phyloP scores from a whole-genome alignment of 2,797 vertebrate species.

The Silurus aristotelis region DNA sequence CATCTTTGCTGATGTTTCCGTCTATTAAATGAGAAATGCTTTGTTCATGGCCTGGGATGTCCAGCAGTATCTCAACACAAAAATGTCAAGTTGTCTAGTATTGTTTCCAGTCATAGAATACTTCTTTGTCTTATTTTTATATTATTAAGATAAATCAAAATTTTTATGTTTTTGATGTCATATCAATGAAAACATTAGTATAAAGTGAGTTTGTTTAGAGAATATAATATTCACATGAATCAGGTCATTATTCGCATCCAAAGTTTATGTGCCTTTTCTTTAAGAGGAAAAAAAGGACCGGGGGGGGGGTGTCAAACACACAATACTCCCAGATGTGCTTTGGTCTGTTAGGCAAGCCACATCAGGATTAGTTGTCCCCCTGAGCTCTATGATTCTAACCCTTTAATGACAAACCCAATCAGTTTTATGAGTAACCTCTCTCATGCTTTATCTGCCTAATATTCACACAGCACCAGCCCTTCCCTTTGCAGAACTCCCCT shows the following conservation, averaged over 20 bases:
- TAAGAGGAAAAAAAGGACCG: background rate
- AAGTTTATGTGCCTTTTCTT: background rate
- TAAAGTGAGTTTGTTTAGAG: background rate
- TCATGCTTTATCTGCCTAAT: slow-evolving; percentile 39
- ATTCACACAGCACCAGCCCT: slow-evolving; percentile 21
- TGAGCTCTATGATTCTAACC: slow-evolving; percentile 66
- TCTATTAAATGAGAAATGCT: slow-evolving; percentile 6
- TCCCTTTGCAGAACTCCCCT: slow-evolving; percentile 25
- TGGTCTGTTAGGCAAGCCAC: slow-evolving; percentile 46
- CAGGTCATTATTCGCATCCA: background rate
- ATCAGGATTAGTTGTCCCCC: slow-evolving; percentile 60
- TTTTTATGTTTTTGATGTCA: too few species aligned
- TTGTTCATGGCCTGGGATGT: slow-evolving; percentile 4
- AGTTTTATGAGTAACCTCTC: slow-evolving; percentile 54
- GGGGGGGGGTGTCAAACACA: slow-evolving; percentile 21
- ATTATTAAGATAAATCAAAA: too few species aligned
- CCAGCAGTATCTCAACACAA: background rate
- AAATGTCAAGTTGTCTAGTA: background rate
- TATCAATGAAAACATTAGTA: background rate
- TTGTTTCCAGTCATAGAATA: too few species aligned
- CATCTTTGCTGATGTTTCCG: slow-evolving; percentile 51
- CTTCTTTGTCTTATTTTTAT: too few species aligned
- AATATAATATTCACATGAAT: background rate
- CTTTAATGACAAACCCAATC: slow-evolving; percentile 72
- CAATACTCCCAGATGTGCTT: slow-evolving; percentile 62